These are phyloP conservation scores for Lytechinus variegatus DNA, from an alignment of 35 echinoderm and acorn worm species.

Conservation along the genomic window DNA sequence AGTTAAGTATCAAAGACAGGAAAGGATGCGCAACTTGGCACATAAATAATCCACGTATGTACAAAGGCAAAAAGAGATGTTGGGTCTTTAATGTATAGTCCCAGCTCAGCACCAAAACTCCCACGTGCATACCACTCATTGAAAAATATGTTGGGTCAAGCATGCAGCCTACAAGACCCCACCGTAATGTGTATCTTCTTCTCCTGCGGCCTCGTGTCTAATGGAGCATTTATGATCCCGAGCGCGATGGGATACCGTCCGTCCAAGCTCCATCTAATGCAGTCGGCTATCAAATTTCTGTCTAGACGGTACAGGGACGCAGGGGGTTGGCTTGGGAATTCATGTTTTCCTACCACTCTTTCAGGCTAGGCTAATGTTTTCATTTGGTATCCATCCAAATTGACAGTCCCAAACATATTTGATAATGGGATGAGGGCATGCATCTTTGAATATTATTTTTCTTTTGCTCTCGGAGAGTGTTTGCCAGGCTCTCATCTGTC, in stretches of 20 bases:
- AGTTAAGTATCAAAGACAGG: too few relatives aligned
- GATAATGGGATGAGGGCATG: neutral
- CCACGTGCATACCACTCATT: neutral
- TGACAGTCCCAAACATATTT: neutral
- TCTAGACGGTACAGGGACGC: neutral
- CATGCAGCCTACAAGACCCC: neutral
- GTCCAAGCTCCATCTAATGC: neutral
- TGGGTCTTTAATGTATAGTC: neutral
- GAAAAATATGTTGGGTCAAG: neutral
- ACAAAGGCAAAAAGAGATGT: neutral
- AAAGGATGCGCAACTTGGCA: too few relatives aligned
- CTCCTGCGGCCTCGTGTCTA: neutral
- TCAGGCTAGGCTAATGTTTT: neutral
- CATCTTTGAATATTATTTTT: neutral
- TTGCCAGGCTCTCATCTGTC: neutral
- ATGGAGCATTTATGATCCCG: neutral
- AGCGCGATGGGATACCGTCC: neutral
- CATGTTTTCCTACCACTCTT: neutral
- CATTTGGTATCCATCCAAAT: neutral
- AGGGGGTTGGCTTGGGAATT: neutral
- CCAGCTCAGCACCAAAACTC: neutral
- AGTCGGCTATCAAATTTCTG: conserved; percentile 2
- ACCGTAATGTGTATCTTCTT: neutral
- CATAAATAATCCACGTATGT: neutral
- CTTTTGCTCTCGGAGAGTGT: neutral